Conservation (phyloP, 2,888 invertebrate species). For the Diaphora mendica region DNA sequence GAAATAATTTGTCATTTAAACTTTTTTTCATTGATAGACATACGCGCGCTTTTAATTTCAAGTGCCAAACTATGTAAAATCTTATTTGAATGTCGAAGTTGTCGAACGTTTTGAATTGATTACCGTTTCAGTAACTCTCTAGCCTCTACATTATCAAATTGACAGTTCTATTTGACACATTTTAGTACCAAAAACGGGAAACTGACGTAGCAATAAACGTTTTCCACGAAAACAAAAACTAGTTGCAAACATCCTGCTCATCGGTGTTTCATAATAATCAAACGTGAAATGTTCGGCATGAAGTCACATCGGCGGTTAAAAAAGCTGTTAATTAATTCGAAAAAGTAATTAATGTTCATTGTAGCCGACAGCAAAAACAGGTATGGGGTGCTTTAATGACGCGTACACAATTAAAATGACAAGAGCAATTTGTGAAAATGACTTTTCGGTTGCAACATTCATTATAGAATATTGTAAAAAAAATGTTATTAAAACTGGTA, state of each 20-base stretch:
- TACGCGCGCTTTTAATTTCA: too few species aligned
- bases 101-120: neutral
- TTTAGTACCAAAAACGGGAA: neutral
- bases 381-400: neutral
- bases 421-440: neutral
- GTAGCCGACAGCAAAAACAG: neutral
- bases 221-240: constrained; percentile 2
- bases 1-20: neutral
- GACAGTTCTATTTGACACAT: neutral
- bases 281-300: constrained; percentile 8
- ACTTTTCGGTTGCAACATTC: neutral
- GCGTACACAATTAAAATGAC: neutral
- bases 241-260: constrained; percentile 40
- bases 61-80: neutral
- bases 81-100: neutral
- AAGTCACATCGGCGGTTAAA: constrained; percentile 20
- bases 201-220: neutral
- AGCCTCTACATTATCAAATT: neutral
- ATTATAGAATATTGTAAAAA: neutral
- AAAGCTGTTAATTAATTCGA: constrained; percentile 14
- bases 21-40: neutral
- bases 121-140: too few species aligned
- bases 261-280: constrained; percentile 13
- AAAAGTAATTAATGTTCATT: constrained; percentile 13
- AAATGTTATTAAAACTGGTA: neutral